phyloP scores from a whole-genome alignment of 2,113 vertebrate species.

The Vulpes ferrilata region DNA sequence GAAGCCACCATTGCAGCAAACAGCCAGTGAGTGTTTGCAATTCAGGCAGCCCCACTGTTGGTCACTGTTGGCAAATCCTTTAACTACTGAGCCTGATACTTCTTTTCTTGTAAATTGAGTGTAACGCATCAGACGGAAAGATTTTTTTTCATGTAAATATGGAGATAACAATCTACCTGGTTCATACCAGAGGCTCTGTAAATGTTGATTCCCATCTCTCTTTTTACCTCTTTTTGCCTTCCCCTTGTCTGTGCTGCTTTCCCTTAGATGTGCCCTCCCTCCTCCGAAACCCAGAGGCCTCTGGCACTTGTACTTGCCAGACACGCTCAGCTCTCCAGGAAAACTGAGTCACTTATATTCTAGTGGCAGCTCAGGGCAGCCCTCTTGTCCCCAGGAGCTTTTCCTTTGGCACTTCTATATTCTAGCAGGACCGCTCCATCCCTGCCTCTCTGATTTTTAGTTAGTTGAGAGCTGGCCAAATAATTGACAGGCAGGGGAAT shows the following conservation, averaged over 20 bases:
- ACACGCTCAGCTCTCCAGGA: neutral
- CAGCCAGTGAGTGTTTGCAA: neutral
- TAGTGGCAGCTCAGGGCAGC: neutral
- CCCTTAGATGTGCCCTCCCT: neutral
- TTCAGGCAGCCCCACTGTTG: neutral
- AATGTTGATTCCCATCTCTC: neutral
- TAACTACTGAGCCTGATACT: neutral
- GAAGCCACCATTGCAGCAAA: neutral
- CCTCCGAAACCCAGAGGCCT: neutral
- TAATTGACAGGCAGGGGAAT: neutral
- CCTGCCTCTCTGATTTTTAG: neutral
- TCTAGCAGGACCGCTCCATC: neutral
- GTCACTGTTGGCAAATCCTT: neutral
- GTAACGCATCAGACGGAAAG: neutral
- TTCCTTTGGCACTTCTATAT: neutral
- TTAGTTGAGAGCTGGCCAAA: neutral
- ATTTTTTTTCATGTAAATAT: neutral
- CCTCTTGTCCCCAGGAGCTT: neutral
- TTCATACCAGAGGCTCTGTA: neutral
- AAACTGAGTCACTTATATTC: neutral
- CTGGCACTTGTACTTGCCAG: neutral
- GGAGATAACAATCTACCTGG: neutral
- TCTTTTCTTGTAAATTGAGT: neutral
- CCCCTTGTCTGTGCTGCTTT: neutral
- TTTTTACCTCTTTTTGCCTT: neutral